Percentiles rank a stretch among this genome's conserved stretches.
phyloP scores from a whole-genome alignment of 2,797 vertebrate genomes.

The Stomatorhinus walkeri region DNA sequence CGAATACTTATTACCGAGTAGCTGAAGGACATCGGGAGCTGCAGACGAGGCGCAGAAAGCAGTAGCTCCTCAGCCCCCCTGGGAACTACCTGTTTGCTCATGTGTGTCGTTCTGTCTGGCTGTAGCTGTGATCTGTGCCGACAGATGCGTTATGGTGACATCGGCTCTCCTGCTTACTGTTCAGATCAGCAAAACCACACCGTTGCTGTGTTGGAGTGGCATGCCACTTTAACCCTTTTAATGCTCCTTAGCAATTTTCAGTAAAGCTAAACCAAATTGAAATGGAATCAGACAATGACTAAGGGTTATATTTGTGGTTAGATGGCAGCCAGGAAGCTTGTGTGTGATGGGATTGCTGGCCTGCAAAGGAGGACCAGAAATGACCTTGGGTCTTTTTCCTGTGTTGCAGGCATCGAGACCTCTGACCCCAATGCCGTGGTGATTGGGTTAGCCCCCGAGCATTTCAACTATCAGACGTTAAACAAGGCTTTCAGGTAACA shows the following conservation, averaged over 20 bases:
- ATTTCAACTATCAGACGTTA: constrained; percentile 83
- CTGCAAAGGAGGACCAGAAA: background rate
- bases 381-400: background rate
- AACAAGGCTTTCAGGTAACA: constrained; percentile 84
- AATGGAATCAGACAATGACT: background rate
- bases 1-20: background rate
- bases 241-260: background rate
- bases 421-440: constrained; percentile 84
- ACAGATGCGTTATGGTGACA: background rate
- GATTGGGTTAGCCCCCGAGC: constrained; percentile 82
- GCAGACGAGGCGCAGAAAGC: background rate
- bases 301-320: background rate
- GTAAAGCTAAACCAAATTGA: background rate
- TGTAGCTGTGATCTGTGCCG: background rate
- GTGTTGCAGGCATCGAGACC: constrained; percentile 68
- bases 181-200: background rate
- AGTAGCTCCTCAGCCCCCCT: background rate
- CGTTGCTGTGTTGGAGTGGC: background rate
- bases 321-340: background rate
- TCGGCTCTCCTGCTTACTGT: background rate
- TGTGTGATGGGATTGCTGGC: constrained; percentile 7
- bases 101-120: background rate
- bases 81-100: background rate
- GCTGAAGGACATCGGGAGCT: background rate
- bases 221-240: background rate